Evolutionary conservation across 1,140 invertebrate genomes (phyloP), one percentile per base, ranked within the genome.

Genomic region (Forficula auricularia): DNA sequence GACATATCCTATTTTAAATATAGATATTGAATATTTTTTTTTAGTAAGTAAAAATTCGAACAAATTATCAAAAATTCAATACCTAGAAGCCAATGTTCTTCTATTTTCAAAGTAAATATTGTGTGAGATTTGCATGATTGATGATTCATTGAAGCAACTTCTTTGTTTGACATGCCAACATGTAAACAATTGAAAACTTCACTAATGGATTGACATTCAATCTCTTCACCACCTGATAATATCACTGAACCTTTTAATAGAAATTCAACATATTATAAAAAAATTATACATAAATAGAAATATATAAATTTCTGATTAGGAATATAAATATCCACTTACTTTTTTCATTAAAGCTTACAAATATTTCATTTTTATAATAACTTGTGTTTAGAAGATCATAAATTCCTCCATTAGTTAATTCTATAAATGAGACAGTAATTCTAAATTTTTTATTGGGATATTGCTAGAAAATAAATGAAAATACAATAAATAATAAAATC

Each of bases 31-130:
- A n/a, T n/a, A n/a, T n/a, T n/a, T n/a, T n/a, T n/a, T n/a, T n/a
- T n/a, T n/a, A n/a, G n/a, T n/a, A n/a, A n/a, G n/a, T n/a, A n/a
- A n/a, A n/a, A n/a, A n/a, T n/a, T n/a, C n/a, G n/a, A n/a, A n/a
- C n/a, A n/a, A n/a, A n/a, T n/a, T n/a, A n/a, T n/a, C n/a, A n/a
- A 27, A 27, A 27, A 27, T 6, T 6, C 22, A 6, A 9, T 14
- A 45, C 43, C 38, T 19, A 20, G 12, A 7, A 75, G 61, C 72
- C 72, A 76, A 49, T 76, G 73, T 50, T 77, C 74, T 55, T 77
- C 73, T 46, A 77, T 60, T 39, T 72, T 75, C 1, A 77, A 59
- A n/a, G 73, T 77, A 48, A 77, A 76, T 1, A 77, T 63, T 2
- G 70, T 72, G 48, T 77, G 74, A 40, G 60, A 35, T 10, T 20